A percentile compares a stretch with the other conserved stretches of the same genome.
Evolutionary conservation across 2,113 vertebrate genomes (phyloP).

Genomic region (Zapus hudsonius): DNA sequence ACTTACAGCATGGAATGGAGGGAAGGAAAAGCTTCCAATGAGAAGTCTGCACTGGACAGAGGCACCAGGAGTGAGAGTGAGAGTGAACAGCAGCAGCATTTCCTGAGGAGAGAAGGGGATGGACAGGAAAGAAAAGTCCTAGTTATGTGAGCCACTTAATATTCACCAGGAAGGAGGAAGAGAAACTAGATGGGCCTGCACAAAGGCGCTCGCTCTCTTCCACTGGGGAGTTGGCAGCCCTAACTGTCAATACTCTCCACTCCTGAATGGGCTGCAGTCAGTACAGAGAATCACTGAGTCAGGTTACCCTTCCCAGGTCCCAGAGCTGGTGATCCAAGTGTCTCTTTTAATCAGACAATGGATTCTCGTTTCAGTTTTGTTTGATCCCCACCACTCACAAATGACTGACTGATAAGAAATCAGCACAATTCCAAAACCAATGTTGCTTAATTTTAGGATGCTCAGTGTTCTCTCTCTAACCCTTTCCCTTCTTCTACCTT

Average conservation of each 20-base stretch:
- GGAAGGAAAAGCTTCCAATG: neutral
- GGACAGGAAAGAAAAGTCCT: neutral
- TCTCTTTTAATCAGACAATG: neutral
- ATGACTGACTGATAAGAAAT: neutral
- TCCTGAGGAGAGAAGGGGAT: neutral
- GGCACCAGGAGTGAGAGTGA: neutral
- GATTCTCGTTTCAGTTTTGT: conserved; percentile 10
- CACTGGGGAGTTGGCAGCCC: neutral
- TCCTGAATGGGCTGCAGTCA: neutral
- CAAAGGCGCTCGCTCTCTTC: neutral
- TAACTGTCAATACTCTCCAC: too few relatives aligned
- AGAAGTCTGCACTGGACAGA: neutral
- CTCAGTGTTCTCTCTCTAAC: neutral
- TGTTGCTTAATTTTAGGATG: neutral
- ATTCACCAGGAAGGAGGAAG: neutral
- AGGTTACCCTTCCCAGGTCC: rapidly evolving
- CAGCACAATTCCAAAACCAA: neutral
- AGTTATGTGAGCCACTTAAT: neutral
- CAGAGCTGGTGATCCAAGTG: neutral
- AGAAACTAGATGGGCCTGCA: rapidly evolving
- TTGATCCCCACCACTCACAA: neutral
- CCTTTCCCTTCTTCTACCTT: neutral
- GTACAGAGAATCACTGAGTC: rapidly evolving
- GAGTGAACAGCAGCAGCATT: neutral
- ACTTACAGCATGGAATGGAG: rapidly evolving